Base-by-base conservation (phyloP, 1,140 invertebrate genomes). In the Drosophila funebris region DNA sequence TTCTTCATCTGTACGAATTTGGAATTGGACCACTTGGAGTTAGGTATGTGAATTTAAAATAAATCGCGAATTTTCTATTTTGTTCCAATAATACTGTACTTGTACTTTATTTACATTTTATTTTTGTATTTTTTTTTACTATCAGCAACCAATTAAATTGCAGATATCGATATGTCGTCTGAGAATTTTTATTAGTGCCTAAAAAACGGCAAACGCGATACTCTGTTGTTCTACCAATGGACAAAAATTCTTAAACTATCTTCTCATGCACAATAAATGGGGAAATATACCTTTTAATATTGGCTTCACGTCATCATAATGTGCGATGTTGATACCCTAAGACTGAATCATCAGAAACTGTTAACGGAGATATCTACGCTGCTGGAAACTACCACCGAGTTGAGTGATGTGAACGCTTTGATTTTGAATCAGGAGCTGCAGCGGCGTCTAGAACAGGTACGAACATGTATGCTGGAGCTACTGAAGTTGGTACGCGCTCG, bases 361-460 rank as follows among this genome's bases (percentile, higher is more conserved):
- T 3, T 82, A 41, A 29, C 36, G 13, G 82, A 87, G 36, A 69
- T 85, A 5, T 13, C 36, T 0, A 14, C 57, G 2, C 22, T 87
- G 16, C 13, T 85, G 7, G 14, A 43, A 8, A 29, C 44, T 11
- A 67, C 29, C 2, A 14, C 58, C 0, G 27, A 66, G 0, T 48
- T 41, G 2, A 60, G 43, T 18, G 63, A 64, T 18, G 36, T 11
- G 5, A 87, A 78, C 14, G 75, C 82, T 3, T 33, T 85, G 18
- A 1, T 27, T 27, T 29, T 85, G 0, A 85, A 85, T 18, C 82
- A 76, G 18, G 78, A 78, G 43, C n/a, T 85, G 13, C 82, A 85
- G 18, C 66, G 75, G 0, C 70, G 63, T 4, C 50, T 85, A 22
- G 63, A 75, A 7, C 63, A 78, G 13, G 37, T 82, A 4, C 58